These are phyloP conservation scores for Zootermopsis nevadensis DNA, from an alignment of 2,888 invertebrate species.

Conservation along the genomic window DNA sequence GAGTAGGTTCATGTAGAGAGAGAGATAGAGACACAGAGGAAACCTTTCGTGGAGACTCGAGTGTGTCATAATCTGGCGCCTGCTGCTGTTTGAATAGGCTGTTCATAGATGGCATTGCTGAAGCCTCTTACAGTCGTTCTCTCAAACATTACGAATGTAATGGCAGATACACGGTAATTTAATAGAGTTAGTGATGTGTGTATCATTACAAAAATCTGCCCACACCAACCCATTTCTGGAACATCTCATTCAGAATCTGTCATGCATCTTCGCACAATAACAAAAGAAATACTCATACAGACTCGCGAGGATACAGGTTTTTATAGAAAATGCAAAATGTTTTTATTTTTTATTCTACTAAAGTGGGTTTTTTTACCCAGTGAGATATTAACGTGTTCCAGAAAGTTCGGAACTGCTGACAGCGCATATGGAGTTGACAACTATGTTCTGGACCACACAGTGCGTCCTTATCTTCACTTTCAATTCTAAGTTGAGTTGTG, in stretches of 20 bases:
- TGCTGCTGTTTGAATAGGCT: conserved; percentile 24
- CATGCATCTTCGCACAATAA: conserved; percentile 30
- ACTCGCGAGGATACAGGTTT: neutral
- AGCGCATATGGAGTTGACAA: too few species aligned
- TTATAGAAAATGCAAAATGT: neutral
- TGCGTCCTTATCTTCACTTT: too few species aligned
- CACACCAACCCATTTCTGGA: neutral
- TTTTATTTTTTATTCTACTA: neutral
- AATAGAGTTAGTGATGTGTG: conserved; percentile 33
- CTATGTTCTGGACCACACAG: too few species aligned
- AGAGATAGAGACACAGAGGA: neutral
- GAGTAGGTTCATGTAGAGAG: conserved; percentile 5
- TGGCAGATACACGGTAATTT: conserved; percentile 36
- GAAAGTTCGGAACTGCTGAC: too few species aligned
- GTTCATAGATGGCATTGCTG: neutral
- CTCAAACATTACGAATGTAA: conserved; percentile 32
- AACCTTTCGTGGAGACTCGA: conserved; percentile 18
- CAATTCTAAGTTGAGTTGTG: too few species aligned
- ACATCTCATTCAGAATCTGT: conserved; percentile 7
- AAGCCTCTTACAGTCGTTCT: conserved; percentile 25
- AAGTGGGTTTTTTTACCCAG: neutral
- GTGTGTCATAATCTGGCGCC: conserved; percentile 15
- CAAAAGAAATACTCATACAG: conserved; percentile 27
- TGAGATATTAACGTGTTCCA: too few species aligned
- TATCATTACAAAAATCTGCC: conserved; percentile 5